These are phyloP conservation scores for Pampusana beccarii DNA, from an alignment of 2,113 vertebrate genomes.

Conservation along the genomic window DNA sequence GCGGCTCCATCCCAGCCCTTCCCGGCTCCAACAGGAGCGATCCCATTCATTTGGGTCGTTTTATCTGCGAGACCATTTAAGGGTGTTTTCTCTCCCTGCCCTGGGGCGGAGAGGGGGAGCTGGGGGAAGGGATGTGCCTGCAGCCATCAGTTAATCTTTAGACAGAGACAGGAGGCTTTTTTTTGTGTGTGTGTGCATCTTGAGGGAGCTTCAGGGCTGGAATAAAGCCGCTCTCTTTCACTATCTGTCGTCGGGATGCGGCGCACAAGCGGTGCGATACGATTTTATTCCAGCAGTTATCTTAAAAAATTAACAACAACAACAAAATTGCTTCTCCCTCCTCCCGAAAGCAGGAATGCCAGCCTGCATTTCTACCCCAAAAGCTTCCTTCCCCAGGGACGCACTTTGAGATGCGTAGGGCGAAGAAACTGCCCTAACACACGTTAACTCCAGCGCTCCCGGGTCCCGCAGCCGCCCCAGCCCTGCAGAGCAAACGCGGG, in stretches of 20 bases:
- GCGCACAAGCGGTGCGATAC: neutral
- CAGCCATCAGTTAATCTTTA: constrained; percentile 69
- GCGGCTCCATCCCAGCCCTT: neutral
- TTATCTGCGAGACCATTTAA: constrained; percentile 49
- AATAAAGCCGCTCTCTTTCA: constrained; percentile 22
- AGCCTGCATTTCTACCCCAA: neutral
- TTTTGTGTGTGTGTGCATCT: constrained; percentile 4
- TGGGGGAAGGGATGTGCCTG: constrained; percentile 68
- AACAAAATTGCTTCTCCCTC: neutral
- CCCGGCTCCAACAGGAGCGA: neutral
- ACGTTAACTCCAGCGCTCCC: neutral
- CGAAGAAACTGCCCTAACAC: too few species aligned
- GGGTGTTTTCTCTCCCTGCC: constrained; percentile 53
- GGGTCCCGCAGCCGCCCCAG: fast-evolving
- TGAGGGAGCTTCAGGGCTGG: constrained; percentile 32
- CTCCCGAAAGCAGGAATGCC: neutral
- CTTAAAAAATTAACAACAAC: neutral
- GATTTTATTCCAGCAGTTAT: neutral
- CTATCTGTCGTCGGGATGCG: neutral
- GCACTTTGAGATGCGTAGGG: too few species aligned
- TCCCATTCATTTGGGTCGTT: constrained; percentile 49
- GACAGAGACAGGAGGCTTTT: constrained; percentile 65
- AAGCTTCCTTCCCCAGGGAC: neutral
- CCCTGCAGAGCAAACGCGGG: fast-evolving
- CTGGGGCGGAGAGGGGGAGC: constrained; percentile 44